Base-by-base conservation (phyloP, 2,888 invertebrate species). In the Perizoma affinitatum region DNA sequence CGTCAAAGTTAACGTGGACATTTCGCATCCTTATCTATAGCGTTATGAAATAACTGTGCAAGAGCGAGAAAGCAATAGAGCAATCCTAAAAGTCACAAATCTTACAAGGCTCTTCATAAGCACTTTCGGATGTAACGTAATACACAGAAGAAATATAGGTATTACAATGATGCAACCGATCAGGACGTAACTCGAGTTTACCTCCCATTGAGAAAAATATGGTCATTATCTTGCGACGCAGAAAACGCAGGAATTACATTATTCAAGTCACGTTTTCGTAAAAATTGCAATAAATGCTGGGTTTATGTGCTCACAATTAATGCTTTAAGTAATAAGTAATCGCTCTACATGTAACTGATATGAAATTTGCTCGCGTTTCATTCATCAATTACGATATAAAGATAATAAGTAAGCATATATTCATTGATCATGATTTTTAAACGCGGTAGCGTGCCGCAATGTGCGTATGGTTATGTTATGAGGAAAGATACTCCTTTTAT, bases 31-130 rank as follows among this genome's bases (percentile, higher is more conserved):
- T 86, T 84, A 80, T 91, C 90, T 88, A n/a, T n/a, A 85, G 79
- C 90, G 60, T 65, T 70, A 22, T 46, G 71, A 74, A 80, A 75
- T 69, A 63, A 54, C 55, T 56, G 58, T 70, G 69, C 77, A 71
- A 70, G 86, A 66, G 68, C 51, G 80, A 86, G 83, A 88, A 70
- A 68, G 76, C 64, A 75, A 79, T 73, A 79, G 73, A 80, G 67
- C 75, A 77, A 85, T 83, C 84, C 83, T 80, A 84, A 84, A 86
- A 86, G 85, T 86, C 82, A 78, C 83, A 83, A 80, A 78, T 83
- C 76, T 81, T 82, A 80, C 88, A 88, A 90, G 87, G 87, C 84
- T 88, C 81, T 83, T 83, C 81, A 90, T 85, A 83, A 81, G 83
- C 86, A 88, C 89, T 91, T 90, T 90, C 90, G 84, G 86, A 82